phyloP scores from a whole-genome alignment of 2,113 vertebrate species.

The Bettongia penicillata region DNA sequence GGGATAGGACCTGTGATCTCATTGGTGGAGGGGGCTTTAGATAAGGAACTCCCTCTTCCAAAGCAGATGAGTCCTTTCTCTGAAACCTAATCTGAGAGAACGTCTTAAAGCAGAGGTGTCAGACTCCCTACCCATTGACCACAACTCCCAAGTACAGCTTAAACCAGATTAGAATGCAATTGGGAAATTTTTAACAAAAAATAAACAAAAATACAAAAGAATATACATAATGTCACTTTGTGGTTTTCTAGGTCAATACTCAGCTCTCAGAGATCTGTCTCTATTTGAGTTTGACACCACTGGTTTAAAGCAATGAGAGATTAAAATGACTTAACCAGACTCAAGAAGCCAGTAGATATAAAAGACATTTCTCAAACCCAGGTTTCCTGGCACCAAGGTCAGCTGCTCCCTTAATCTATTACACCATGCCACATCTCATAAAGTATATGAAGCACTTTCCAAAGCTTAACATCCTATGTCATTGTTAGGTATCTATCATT shows the following conservation, averaged over 20 bases:
- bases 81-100: background rate
- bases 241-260: background rate
- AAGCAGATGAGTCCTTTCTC: background rate
- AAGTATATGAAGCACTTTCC: background rate
- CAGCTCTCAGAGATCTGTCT: background rate
- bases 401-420: no score
- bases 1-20: background rate
- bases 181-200: background rate
- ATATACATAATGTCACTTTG: background rate
- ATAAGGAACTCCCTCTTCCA: background rate
- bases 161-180: background rate
- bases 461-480: no score
- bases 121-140: no score
- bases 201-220: background rate
- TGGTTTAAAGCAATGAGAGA: background rate
- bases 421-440: no score
- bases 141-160: background rate
- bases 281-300: background rate
- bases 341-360: background rate
- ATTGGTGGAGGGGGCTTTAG: background rate
- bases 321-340: no score
- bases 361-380: background rate
- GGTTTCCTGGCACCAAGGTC: background rate
- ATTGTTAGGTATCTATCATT: no score
- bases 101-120: no score